Evolutionary conservation across 2,113 vertebrate genomes (phyloP).

Genomic region (Trochalopteron elliotii): DNA sequence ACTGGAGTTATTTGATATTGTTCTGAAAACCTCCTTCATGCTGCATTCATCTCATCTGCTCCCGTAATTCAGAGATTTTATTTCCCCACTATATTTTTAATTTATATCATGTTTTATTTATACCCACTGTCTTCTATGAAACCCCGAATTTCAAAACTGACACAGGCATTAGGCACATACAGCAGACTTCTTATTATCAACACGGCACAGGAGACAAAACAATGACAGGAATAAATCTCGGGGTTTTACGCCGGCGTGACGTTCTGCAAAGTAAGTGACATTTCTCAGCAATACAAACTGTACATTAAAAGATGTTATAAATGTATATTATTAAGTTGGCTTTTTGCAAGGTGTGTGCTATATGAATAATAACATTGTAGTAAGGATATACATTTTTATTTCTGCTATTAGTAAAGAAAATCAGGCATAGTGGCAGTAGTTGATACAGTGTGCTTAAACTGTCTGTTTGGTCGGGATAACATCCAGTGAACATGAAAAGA

Average conservation of each 20-base stretch:
- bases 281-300: conserved; percentile 67
- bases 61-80: neutral
- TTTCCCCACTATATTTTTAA: conserved; percentile 36
- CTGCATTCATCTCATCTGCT: neutral
- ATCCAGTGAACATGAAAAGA: too few relatives aligned
- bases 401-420: too few relatives aligned
- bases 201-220: conserved; percentile 57
- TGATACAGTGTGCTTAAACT: too few relatives aligned
- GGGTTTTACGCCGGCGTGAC: conserved; percentile 61
- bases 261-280: conserved; percentile 51
- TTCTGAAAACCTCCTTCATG: conserved; percentile 24
- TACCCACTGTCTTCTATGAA: conserved; percentile 52
- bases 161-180: conserved; percentile 31
- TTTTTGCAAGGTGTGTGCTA: too few relatives aligned
- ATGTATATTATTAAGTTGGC: too few relatives aligned
- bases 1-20: neutral
- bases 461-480: too few relatives aligned
- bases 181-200: conserved; percentile 66
- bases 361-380: too few relatives aligned
- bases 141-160: conserved; percentile 59
- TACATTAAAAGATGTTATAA: too few relatives aligned
- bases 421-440: too few relatives aligned
- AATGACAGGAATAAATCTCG: conserved; percentile 75
- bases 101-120: conserved; percentile 68
- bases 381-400: too few relatives aligned